These are phyloP conservation scores for Sarcophaga variegata DNA, from an alignment of 2,888 invertebrate genomes.

Conservation along the genomic window DNA sequence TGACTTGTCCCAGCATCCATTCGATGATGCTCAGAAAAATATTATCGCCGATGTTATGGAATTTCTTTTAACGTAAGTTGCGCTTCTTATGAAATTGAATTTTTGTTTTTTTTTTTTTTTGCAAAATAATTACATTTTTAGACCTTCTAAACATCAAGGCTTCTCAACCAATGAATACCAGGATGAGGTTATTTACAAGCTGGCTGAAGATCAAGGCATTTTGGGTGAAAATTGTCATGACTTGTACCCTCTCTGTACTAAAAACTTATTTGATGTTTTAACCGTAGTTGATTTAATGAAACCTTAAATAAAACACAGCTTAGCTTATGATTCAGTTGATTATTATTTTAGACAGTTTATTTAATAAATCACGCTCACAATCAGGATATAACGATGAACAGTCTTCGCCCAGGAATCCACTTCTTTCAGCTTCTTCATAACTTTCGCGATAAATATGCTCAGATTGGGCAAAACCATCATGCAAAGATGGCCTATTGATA, in stretches of 20 bases:
- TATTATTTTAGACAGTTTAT: constrained; percentile 47
- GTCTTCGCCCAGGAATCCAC: constrained; percentile 77
- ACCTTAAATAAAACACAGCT: constrained; percentile 11
- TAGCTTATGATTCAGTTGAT: not conserved
- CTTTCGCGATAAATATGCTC: constrained; percentile 81
- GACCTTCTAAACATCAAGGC: constrained; percentile 83
- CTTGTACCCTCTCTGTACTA: constrained; percentile 76
- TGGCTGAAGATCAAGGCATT: constrained; percentile 77
- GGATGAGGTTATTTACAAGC: constrained; percentile 76
- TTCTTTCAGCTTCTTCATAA: constrained; percentile 78
- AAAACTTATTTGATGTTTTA: constrained; percentile 72
- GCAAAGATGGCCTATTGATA: constrained; percentile 82
- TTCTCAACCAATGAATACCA: constrained; percentile 83
- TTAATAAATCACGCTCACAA: constrained; percentile 76
- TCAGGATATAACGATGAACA: constrained; percentile 77
- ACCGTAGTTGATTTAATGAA: constrained; percentile 48
- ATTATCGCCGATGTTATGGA: constrained; percentile 86
- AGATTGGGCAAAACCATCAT: constrained; percentile 83
- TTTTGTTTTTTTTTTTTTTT: not conserved
- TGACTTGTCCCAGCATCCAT: constrained; percentile 85
- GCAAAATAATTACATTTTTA: constrained; percentile 72
- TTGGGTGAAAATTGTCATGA: constrained; percentile 76
- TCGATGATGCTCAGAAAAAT: constrained; percentile 83
- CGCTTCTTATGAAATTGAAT: not conserved
- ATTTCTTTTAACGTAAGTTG: constrained; percentile 86